Evolutionary conservation across 2,113 vertebrate genomes (phyloP).

Genomic region (Pollimyrus isidori): DNA sequence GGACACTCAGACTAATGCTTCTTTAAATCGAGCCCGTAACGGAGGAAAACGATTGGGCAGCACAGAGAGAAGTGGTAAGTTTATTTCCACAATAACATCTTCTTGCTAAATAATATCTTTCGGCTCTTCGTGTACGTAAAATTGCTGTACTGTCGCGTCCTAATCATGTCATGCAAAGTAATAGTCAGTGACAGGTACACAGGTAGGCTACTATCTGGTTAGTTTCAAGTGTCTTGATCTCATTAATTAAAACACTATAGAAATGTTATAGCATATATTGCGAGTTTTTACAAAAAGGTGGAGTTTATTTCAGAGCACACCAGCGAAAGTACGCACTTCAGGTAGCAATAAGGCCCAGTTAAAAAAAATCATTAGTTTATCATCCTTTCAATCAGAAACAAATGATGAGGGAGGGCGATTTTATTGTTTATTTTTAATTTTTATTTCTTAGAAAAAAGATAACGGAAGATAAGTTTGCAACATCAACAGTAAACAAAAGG

Average conservation of each 20-base stretch:
- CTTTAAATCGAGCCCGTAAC: constrained; percentile 51
- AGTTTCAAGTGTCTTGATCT: background rate
- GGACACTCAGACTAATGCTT: constrained; percentile 24
- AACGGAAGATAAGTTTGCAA: too few relatives aligned
- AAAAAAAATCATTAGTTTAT: too few relatives aligned
- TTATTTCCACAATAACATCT: background rate
- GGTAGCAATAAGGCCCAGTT: background rate
- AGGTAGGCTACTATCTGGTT: background rate
- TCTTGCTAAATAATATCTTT: background rate
- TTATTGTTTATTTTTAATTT: too few relatives aligned
- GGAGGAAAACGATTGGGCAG: constrained; percentile 38
- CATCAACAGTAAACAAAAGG: too few relatives aligned
- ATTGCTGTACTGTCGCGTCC: background rate
- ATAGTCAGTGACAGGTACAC: background rate
- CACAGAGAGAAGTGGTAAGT: constrained; percentile 39
- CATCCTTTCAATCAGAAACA: too few relatives aligned
- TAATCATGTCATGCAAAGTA: background rate
- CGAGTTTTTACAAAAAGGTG: background rate
- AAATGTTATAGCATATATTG: background rate
- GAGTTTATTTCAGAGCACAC: background rate
- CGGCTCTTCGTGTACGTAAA: background rate
- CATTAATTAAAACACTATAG: background rate
- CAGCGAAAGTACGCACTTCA: background rate
- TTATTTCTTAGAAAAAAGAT: too few relatives aligned
- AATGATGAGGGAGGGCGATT: too few relatives aligned